A percentile compares a stretch with the other conserved stretches of the same genome.
phyloP scores from a whole-genome alignment of 2,113 vertebrate genomes.

The Osmerus mordax region DNA sequence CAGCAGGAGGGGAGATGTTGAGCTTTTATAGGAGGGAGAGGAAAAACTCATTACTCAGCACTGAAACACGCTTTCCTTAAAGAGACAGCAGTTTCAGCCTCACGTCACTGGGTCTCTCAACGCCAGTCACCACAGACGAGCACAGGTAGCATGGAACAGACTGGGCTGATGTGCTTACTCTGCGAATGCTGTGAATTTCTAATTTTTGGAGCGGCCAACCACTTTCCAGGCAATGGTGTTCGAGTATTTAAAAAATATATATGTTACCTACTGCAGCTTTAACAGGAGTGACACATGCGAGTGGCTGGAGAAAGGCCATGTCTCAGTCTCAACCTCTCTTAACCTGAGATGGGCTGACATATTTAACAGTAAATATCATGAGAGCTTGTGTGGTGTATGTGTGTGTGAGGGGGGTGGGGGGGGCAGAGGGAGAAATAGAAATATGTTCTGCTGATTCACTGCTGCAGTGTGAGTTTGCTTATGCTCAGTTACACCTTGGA shows the following conservation, averaged over 20 bases:
- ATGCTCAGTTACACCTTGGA: conserved; percentile 55
- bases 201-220: too few species aligned
- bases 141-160: too few species aligned
- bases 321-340: too few species aligned
- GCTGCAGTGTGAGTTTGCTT: conserved; percentile 72
- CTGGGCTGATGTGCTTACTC: too few species aligned
- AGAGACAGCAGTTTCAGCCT: background rate
- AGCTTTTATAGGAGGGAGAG: conserved; percentile 61
- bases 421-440: conserved; percentile 1
- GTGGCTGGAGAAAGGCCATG: too few species aligned
- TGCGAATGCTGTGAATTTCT: too few species aligned
- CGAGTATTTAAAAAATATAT: too few species aligned
- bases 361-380: background rate
- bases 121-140: background rate
- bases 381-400: background rate
- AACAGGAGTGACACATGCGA: too few species aligned
- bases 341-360: too few species aligned
- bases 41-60: conserved; percentile 64
- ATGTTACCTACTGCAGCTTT: too few species aligned
- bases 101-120: background rate
- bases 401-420: conserved; percentile 1
- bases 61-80: conserved; percentile 21
- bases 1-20: conserved; percentile 47
- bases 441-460: conserved; percentile 65
- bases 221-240: too few species aligned